These are phyloP conservation scores for Charina bottae DNA, from an alignment of 2,113 vertebrate genomes.

Conservation along the genomic window DNA sequence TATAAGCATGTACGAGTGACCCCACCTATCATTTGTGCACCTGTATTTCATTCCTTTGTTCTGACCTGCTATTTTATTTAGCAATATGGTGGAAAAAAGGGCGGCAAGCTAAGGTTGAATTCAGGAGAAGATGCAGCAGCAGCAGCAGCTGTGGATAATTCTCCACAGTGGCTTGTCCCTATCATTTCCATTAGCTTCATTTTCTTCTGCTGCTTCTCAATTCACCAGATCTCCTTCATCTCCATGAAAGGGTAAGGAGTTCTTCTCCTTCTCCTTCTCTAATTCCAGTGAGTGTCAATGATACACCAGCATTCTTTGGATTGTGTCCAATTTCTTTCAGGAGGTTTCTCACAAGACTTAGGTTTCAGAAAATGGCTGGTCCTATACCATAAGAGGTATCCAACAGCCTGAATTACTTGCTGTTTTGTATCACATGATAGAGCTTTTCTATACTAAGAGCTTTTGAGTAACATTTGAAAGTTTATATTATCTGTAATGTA, in stretches of 20 bases:
- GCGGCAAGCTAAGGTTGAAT: background rate
- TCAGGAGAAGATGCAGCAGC: background rate
- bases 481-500: background rate
- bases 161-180: background rate
- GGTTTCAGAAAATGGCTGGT: background rate
- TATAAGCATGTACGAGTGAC: background rate
- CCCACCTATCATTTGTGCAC: background rate
- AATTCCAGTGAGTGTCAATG: background rate
- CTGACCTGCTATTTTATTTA: background rate
- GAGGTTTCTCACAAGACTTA: background rate
- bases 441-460: background rate
- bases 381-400: background rate
- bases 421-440: background rate
- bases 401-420: background rate
- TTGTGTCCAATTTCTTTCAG: background rate
- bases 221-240: background rate
- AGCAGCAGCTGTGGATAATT: background rate
- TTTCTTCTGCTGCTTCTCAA: background rate
- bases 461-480: background rate
- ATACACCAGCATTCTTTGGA: background rate
- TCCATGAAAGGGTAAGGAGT: background rate
- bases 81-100: background rate
- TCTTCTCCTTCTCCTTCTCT: background rate
- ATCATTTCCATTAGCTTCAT: background rate
- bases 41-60: background rate